These are phyloP conservation scores for Semaprochilodus insignis DNA, from an alignment of 2,797 vertebrate genomes.

Conservation along the genomic window DNA sequence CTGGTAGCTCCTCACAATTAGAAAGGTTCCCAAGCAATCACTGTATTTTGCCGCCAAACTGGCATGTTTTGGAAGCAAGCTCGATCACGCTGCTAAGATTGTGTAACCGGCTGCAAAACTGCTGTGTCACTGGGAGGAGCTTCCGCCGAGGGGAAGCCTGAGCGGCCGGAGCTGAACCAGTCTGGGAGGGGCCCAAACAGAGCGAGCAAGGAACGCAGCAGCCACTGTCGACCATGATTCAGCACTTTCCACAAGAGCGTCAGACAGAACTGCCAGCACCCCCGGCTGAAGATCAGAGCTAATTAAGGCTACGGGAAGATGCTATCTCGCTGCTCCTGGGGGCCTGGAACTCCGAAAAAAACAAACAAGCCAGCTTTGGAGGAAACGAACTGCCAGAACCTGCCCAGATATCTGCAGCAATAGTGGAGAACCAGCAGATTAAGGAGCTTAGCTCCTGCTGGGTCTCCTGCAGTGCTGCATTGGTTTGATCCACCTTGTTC, in stretches of 20 bases:
- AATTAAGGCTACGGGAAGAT: too few relatives aligned
- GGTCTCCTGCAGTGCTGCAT: too few relatives aligned
- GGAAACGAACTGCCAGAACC: too few relatives aligned
- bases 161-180: constrained; percentile 42
- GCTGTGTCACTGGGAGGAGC: constrained; percentile 36
- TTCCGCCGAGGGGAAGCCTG: constrained; percentile 4
- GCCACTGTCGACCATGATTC: constrained; percentile 64
- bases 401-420: too few relatives aligned
- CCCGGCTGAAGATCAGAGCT: too few relatives aligned
- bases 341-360: too few relatives aligned
- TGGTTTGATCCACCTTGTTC: too few relatives aligned
- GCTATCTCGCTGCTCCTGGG: too few relatives aligned
- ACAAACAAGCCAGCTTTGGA: too few relatives aligned
- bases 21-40: neutral
- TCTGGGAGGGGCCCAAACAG: constrained; percentile 38
- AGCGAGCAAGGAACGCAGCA: neutral
- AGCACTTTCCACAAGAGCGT: constrained; percentile 52
- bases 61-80: neutral
- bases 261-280: neutral
- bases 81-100: neutral
- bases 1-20: neutral
- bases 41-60: neutral
- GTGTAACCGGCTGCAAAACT: neutral
- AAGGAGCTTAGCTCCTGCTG: too few relatives aligned
- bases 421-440: too few relatives aligned